Conservation (phyloP, 2,888 invertebrate species). For the Eretmocerus hayati region DNA sequence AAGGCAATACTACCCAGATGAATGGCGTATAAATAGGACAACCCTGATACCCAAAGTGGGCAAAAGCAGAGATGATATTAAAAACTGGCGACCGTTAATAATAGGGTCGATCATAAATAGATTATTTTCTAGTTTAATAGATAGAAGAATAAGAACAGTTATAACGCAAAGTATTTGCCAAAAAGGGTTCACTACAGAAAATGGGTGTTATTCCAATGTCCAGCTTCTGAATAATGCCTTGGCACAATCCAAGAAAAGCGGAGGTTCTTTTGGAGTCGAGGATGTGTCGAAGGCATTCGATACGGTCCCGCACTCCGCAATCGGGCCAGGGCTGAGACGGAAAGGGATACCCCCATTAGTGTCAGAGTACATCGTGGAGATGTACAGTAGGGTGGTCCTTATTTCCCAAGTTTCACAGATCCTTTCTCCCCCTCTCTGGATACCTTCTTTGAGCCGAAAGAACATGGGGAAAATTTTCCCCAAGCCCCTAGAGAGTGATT, state of each 20-base stretch:
- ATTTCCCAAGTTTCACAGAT: too few species aligned
- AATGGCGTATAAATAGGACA: neutral
- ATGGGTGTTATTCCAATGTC: conserved; percentile 1
- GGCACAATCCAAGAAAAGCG: neutral
- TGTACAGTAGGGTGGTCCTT: too few species aligned
- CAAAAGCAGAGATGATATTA: neutral
- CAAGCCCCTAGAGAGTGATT: too few species aligned
- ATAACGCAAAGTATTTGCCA: neutral
- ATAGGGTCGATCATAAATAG: neutral
- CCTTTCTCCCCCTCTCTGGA: too few species aligned
- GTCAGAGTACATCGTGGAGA: neutral
- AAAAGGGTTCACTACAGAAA: neutral
- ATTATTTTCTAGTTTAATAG: neutral
- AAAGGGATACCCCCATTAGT: neutral
- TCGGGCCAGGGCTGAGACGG: neutral
- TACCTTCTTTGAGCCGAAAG: too few species aligned
- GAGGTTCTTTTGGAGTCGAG: neutral
- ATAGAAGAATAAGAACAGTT: neutral
- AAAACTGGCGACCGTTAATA: neutral
- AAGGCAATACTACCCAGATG: neutral
- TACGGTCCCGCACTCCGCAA: conserved; percentile 10
- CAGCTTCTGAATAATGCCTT: conserved; percentile 15
- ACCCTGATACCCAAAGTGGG: neutral
- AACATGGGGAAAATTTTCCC: too few species aligned
- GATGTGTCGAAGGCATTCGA: conserved; percentile 23